phyloP scores from a whole-genome alignment of 1,140 invertebrate genomes.

The roundworm (Caenorhabditis elegans) region WBcel235 BX284605.5:14241001-14241500 shows the following conservation, averaged over 20 bases:
- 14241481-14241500: too few relatives aligned
- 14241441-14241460: neutral
- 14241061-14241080: neutral
- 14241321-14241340: too few relatives aligned
- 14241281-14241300: neutral
- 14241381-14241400: neutral
- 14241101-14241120: neutral
- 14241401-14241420: neutral
- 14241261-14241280: neutral
- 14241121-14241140: neutral
- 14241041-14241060: neutral
- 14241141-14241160: constrained; percentile 16
- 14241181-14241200: too few relatives aligned
- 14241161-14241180: too few relatives aligned
- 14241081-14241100: neutral
- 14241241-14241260: too few relatives aligned
- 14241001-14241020: constrained; percentile 17
- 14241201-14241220: too few relatives aligned
- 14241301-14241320: neutral
- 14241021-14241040: neutral
- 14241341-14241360: neutral
- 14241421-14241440: neutral
- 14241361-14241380: constrained; percentile 3
- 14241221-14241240: too few relatives aligned
- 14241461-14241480: neutral